phyloP scores from a whole-genome alignment of 2,888 invertebrate genomes.

The Lissonota sp. region DNA sequence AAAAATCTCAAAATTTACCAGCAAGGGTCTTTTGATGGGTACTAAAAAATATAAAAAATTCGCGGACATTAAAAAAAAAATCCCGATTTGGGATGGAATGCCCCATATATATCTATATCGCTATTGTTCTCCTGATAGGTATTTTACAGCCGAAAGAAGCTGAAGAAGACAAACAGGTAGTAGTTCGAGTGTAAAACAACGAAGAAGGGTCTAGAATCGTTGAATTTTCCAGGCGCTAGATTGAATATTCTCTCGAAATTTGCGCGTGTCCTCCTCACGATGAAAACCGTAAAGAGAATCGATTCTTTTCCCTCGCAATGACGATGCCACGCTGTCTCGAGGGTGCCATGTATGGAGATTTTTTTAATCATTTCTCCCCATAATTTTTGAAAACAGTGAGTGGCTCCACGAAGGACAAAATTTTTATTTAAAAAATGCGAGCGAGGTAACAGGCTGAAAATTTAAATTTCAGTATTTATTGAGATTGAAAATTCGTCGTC shows the following conservation, averaged over 20 bases:
- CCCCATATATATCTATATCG: neutral
- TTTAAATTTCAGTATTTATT: too few relatives aligned
- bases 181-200: neutral
- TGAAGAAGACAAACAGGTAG: neutral
- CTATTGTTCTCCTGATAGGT: slow-evolving; percentile 17
- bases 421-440: neutral
- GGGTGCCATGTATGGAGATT: slow-evolving; percentile 68
- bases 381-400: slow-evolving; percentile 53
- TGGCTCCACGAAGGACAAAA: neutral
- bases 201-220: slow-evolving; percentile 2
- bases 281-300: neutral
- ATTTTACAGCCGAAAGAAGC: slow-evolving; percentile 4
- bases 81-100: too few relatives aligned
- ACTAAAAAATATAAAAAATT: too few relatives aligned
- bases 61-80: too few relatives aligned
- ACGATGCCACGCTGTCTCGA: slow-evolving; percentile 24
- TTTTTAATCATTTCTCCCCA: slow-evolving; percentile 64
- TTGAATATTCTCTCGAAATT: slow-evolving; percentile 28
- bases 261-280: neutral
- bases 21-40: too few relatives aligned
- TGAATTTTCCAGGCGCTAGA: slow-evolving; percentile 5
- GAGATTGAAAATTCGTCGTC: too few relatives aligned
- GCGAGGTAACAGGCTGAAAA: too few relatives aligned
- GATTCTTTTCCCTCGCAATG: slow-evolving; percentile 27
- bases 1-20: too few relatives aligned